These are phyloP conservation scores for Triplophysa dalaica DNA, from an alignment of 2,113 vertebrate genomes.

Conservation along the genomic window DNA sequence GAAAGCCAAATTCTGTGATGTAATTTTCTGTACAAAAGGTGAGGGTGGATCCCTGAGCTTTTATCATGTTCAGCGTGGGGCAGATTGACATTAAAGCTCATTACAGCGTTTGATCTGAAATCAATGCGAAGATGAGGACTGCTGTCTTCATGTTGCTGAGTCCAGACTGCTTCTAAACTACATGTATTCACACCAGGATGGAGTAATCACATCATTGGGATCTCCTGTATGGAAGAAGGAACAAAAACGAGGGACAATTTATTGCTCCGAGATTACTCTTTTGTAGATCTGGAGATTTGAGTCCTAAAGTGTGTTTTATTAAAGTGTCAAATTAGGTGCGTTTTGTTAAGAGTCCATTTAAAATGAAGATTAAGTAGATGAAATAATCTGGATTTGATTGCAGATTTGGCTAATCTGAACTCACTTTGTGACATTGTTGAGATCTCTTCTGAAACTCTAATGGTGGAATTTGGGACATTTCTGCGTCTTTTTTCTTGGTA, in stretches of 20 bases:
- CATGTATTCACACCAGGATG: constrained; percentile 1
- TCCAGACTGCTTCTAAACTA: not conserved
- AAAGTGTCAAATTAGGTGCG: too few species aligned
- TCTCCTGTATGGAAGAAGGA: not conserved
- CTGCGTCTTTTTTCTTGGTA: too few species aligned
- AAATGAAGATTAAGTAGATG: too few species aligned
- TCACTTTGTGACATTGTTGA: too few species aligned
- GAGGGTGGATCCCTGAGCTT: not conserved
- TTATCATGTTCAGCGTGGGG: constrained; percentile 41
- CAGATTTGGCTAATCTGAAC: too few species aligned
- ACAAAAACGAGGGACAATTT: not conserved
- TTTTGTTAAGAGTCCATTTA: too few species aligned
- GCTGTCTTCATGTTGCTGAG: constrained; percentile 20
- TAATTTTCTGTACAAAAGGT: constrained; percentile 27
- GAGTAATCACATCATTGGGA: constrained; percentile 27
- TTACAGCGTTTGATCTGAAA: constrained; percentile 51
- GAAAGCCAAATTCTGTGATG: not conserved
- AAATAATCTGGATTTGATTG: too few species aligned
- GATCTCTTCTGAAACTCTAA: too few species aligned
- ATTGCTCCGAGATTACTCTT: too few species aligned
- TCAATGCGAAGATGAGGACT: constrained; percentile 46
- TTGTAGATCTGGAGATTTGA: not conserved
- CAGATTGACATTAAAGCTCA: constrained; percentile 48
- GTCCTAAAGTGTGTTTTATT: not conserved
- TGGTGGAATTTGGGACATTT: too few species aligned